Conservation (phyloP, 2,797 vertebrate genomes). For the Chelon labrosus region DNA sequence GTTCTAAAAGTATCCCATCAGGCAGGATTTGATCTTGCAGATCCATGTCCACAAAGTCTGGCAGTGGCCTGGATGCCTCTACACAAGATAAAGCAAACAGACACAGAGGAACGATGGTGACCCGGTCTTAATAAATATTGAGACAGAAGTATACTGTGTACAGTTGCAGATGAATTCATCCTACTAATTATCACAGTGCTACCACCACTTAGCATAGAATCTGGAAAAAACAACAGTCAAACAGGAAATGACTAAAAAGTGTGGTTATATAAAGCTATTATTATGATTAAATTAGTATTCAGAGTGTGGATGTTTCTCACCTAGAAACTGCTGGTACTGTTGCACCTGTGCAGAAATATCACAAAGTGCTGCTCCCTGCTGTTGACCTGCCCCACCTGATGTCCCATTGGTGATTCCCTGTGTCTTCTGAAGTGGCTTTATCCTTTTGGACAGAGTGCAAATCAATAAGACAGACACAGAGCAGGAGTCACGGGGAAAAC, state of each 20-base stretch:
- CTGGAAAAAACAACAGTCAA: background rate
- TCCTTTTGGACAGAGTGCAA: constrained; percentile 72
- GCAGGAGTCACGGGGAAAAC: background rate
- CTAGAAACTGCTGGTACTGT: constrained; percentile 96
- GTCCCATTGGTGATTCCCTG: constrained; percentile 92
- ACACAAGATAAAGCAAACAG: background rate
- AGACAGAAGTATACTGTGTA: too few species aligned
- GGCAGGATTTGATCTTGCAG: constrained; percentile 87
- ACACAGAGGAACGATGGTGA: background rate
- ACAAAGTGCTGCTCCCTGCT: constrained; percentile 82
- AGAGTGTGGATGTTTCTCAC: constrained; percentile 78
- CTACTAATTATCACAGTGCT: background rate
- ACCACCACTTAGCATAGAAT: background rate
- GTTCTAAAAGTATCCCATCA: constrained; percentile 86
- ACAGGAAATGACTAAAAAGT: background rate
- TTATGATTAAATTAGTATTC: too few species aligned
- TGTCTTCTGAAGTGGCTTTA: constrained; percentile 92
- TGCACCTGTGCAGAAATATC: constrained; percentile 95
- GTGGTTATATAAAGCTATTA: background rate
- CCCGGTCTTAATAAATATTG: too few species aligned
- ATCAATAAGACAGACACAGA: constrained; percentile 9
- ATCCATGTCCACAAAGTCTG: constrained; percentile 90
- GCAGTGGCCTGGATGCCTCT: constrained; percentile 90
- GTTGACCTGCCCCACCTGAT: constrained; percentile 84
- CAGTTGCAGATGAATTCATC: background rate